Percentiles rank a stretch among this genome's conserved stretches.
Conservation (phyloP, 2,113 vertebrate species). For the Dasypus novemcinctus region DNA sequence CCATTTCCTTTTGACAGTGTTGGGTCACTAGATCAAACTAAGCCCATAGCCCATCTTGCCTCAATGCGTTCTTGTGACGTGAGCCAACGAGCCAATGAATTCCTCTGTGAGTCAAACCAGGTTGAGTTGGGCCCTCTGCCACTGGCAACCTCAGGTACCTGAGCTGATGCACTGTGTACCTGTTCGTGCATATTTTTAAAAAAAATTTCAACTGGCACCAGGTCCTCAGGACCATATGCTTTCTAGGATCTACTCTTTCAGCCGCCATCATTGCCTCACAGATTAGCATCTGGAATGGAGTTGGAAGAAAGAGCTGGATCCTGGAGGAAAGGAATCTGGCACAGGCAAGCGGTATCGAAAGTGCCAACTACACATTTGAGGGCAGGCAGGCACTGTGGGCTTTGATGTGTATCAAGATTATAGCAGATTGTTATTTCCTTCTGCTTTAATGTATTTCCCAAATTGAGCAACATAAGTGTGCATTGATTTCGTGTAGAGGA, state of each 20-base stretch:
- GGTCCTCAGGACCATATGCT: not conserved
- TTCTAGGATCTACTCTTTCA: not conserved
- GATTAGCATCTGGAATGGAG: not conserved
- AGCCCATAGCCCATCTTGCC: not conserved
- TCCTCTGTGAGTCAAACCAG: not conserved
- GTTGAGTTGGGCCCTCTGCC: not conserved
- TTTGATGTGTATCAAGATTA: not conserved
- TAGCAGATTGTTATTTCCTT: conserved; percentile 5
- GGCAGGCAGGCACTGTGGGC: not conserved
- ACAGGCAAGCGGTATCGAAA: not conserved
- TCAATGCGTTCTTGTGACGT: not conserved
- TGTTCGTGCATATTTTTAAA: not conserved
- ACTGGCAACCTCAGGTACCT: not conserved
- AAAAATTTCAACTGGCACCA: not conserved
- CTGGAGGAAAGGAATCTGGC: not conserved
- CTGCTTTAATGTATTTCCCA: not conserved
- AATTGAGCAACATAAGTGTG: not conserved
- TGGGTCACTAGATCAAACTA: conserved; percentile 8
- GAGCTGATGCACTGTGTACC: not conserved
- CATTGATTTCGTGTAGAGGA: not conserved
- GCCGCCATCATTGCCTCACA: not conserved
- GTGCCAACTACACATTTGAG: not conserved
- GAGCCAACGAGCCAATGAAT: not conserved
- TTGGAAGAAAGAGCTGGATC: not conserved
- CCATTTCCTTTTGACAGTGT: not conserved